Conservation (phyloP, 2,888 invertebrate genomes). For the Thymelicus acteon region DNA sequence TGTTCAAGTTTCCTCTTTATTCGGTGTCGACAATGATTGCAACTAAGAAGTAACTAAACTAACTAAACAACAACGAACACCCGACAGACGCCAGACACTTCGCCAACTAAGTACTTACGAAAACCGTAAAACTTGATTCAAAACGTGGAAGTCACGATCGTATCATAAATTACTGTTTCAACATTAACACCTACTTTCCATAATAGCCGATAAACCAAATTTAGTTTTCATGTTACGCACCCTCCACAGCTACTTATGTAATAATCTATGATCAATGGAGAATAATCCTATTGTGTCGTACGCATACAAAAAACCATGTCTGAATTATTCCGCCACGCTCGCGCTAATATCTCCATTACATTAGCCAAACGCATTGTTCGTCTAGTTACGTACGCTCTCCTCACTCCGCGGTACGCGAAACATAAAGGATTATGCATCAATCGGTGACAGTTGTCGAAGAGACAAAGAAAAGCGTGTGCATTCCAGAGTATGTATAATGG, state of each 20-base stretch:
- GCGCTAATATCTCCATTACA: conserved; percentile 83
- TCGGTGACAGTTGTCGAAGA: conserved; percentile 79
- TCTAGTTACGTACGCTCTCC: conserved; percentile 35
- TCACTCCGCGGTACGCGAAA: conserved; percentile 50
- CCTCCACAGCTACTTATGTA: conserved; percentile 81
- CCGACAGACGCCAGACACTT: conserved; percentile 20
- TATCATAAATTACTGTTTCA: conserved; percentile 76
- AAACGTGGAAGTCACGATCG: conserved; percentile 77
- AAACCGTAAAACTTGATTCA: conserved; percentile 60
- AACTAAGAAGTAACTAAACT: conserved; percentile 2
- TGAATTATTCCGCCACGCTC: conserved; percentile 81
- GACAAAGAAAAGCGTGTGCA: conserved; percentile 71
- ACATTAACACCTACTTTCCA: conserved; percentile 84
- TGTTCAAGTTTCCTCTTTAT: not conserved
- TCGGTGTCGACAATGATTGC: conserved; percentile 6
- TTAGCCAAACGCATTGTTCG: conserved; percentile 70
- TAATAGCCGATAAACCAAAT: conserved; percentile 85
- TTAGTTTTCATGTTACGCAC: conserved; percentile 84
- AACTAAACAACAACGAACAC: conserved; percentile 3
- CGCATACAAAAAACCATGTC: conserved; percentile 81
- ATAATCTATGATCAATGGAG: conserved; percentile 84
- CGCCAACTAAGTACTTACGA: conserved; percentile 33
- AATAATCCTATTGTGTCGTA: conserved; percentile 82
- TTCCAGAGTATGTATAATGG: conserved; percentile 74
- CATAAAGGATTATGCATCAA: conserved; percentile 77